These are phyloP conservation scores for Microctonus brassicae DNA, from an alignment of 2,888 invertebrate genomes.

Conservation along the genomic window DNA sequence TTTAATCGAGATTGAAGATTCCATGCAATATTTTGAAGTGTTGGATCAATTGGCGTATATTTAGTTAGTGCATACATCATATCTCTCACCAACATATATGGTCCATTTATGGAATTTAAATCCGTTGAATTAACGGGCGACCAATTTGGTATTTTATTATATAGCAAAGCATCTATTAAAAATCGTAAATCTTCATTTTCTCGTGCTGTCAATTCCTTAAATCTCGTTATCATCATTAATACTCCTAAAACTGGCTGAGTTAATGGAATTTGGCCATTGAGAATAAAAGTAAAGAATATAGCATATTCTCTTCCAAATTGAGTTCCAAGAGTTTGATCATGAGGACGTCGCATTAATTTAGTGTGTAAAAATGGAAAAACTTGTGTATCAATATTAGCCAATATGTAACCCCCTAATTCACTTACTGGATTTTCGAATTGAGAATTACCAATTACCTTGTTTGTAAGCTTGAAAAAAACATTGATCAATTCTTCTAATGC, in stretches of 20 bases:
- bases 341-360: neutral
- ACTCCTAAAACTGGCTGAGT: constrained; percentile 46
- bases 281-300: constrained; percentile 37
- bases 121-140: constrained; percentile 25
- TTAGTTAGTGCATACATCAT: constrained; percentile 36
- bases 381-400: constrained; percentile 40
- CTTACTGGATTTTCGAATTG: constrained; percentile 11
- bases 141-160: constrained; percentile 43
- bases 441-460: constrained; percentile 16
- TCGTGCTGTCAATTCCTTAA: constrained; percentile 32
- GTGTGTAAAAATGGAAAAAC: constrained; percentile 35
- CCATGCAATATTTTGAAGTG: constrained; percentile 27
- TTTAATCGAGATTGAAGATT: constrained; percentile 31
- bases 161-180: constrained; percentile 42
- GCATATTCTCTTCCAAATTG: constrained; percentile 44
- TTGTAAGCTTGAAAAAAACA: constrained; percentile 31
- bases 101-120: constrained; percentile 27
- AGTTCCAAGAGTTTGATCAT: constrained; percentile 15
- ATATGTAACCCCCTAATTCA: constrained; percentile 36
- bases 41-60: constrained; percentile 29
- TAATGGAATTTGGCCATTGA: constrained; percentile 34
- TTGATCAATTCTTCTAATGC: constrained; percentile 33
- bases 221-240: constrained; percentile 43
- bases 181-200: constrained; percentile 43
- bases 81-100: constrained; percentile 33